Evolutionary conservation across 2,888 invertebrate species (phyloP).

Genomic region (Zele albiditarsus): DNA sequence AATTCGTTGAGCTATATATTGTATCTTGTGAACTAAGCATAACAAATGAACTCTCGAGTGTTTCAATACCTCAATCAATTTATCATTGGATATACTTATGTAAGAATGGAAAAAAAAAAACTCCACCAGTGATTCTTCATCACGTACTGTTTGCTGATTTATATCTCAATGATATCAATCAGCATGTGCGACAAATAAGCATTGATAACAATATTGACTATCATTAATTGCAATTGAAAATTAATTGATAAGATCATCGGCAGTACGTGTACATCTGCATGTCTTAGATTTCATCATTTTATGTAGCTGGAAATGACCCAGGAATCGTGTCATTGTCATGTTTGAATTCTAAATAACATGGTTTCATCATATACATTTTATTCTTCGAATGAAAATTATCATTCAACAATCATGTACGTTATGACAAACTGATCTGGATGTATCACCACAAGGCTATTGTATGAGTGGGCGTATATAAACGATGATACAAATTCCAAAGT

Average conservation of each 20-base stretch:
- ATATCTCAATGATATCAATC: conserved; percentile 18
- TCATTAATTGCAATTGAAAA: neutral
- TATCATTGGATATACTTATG: neutral
- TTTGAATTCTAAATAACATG: neutral
- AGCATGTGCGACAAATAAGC: neutral
- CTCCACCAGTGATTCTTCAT: neutral
- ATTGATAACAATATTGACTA: neutral
- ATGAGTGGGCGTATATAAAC: neutral
- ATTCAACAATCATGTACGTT: neutral
- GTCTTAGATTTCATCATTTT: neutral
- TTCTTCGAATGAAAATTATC: neutral
- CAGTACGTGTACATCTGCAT: neutral
- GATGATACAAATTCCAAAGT: conserved; percentile 14
- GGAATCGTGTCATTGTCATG: neutral
- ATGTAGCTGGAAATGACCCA: neutral
- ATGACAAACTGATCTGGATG: conserved; percentile 2
- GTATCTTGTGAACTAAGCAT: too few relatives aligned
- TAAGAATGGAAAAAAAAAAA: neutral
- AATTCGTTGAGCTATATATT: too few relatives aligned
- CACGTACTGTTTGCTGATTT: conserved; percentile 21
- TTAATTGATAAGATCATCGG: neutral
- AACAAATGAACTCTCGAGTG: too few relatives aligned
- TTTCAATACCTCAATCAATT: neutral
- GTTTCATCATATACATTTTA: neutral
- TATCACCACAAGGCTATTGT: neutral